Evolutionary conservation across 2,113 vertebrate genomes (phyloP), one percentile per base, ranked within the genome.

Genomic region (Lampris megalopsis): DNA sequence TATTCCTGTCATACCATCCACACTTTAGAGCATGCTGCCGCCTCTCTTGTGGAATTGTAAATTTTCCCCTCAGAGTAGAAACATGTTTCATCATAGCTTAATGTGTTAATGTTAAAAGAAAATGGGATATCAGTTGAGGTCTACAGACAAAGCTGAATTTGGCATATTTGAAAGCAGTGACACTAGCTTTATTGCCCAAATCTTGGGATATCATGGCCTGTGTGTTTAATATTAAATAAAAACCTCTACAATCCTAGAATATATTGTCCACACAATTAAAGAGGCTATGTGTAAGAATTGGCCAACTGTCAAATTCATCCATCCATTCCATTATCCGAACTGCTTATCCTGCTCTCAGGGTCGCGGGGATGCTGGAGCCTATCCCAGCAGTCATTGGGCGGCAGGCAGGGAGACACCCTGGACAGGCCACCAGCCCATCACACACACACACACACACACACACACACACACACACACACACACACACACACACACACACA

Each of bases 31-130:
- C 24, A 24, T 24, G 84, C 24, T 24, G 24, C 24, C 24, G 69
- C 78, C 73, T 81, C 87, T 73, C 68, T 72, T 82, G 13, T 75
- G 78, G 75, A 89, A 88, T 81, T 88, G 80, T 84, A 84, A 76
- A 73, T 82, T 77, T 73, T 85, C 85, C 85, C 82, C 79, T 63
- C 53, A 71, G 62, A 67, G 63, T 58, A 66, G 68, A 63, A 72
- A 50, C 86, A 81, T 75, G 79, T 82, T 84, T 82, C 63, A 89
- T 79, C 88, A 75, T 67, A 80, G 66, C 73, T 73, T 40, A 64
- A 73, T 65, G 48, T 71, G 75, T 85, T 85, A 76, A 84, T 84
- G 84, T 45, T 68, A 13, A 42, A 50, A 75, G 53, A 36, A 11
- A 66, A 63, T 62, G 8, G 52, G 50, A 71, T 50, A 11, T 49